These are phyloP conservation scores for Drosophila jambulina DNA, from an alignment of 1,140 invertebrate genomes.

Conservation along the genomic window DNA sequence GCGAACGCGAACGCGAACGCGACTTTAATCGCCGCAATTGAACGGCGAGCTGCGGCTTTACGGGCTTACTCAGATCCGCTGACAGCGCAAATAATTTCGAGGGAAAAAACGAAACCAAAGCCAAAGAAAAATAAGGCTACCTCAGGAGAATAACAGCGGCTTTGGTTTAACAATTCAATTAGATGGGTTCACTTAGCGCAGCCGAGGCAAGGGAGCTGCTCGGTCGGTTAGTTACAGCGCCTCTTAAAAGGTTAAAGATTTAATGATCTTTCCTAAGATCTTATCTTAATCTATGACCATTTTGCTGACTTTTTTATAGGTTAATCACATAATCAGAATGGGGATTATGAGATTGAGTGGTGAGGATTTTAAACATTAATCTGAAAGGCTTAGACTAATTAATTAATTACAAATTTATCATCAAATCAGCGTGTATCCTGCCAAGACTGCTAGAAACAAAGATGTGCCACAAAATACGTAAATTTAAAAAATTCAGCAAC, in stretches of 20 bases:
- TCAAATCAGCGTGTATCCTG: not conserved
- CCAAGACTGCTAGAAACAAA: not conserved
- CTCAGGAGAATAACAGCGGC: slow-evolving; percentile 22
- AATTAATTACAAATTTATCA: not conserved
- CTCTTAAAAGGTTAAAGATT: slow-evolving; percentile 19
- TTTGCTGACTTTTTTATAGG: not conserved
- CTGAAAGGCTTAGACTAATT: not conserved
- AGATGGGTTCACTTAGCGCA: slow-evolving; percentile 30
- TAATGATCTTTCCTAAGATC: slow-evolving; percentile 5
- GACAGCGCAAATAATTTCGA: slow-evolving; percentile 59
- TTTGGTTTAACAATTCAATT: slow-evolving; percentile 74
- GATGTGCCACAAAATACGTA: not conserved
- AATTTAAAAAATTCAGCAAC: not conserved
- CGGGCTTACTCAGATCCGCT: slow-evolving; percentile 55
- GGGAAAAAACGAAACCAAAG: slow-evolving; percentile 22
- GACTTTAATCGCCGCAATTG: slow-evolving; percentile 72
- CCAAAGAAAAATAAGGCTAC: slow-evolving; percentile 34
- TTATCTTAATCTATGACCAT: slow-evolving; percentile 5
- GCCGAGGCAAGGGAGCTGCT: slow-evolving; percentile 15
- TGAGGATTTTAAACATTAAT: not conserved
- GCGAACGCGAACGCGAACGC: slow-evolving; percentile 29
- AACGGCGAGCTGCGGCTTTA: slow-evolving; percentile 39
- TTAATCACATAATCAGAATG: not conserved
- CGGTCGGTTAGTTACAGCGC: slow-evolving; percentile 18
- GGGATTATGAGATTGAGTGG: not conserved